Base-by-base conservation (phyloP, 2,113 vertebrate species). In the Cervus canadensis region DNA sequence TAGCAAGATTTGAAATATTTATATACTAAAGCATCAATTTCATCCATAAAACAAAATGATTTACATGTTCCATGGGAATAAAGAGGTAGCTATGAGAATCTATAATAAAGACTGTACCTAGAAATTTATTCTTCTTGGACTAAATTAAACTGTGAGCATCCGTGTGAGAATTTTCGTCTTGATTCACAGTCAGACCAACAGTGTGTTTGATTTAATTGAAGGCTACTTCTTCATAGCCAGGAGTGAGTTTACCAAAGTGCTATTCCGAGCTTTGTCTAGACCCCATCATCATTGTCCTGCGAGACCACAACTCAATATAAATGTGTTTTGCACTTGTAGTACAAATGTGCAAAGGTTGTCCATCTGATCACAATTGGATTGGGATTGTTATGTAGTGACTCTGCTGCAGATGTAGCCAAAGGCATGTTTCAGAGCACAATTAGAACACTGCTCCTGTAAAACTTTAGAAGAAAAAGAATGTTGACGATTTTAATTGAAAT, bases 1-100 rank as follows among this genome's bases (percentile, higher is more conserved):
- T 56, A 87, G 25, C 60, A 89, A 90, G 62, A 54, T 62, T 95
- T 96, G 78, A 94, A 88, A 95, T 74, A 79, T 57, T 92, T 94
- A 82, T 71, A 21, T 17, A 62, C 12, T 87, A 85, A 95, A 97
- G 67, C 79, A 36, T 33, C 9, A n/a, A 76, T 91, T 97, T 86
- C n/a, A 95, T 54, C 67, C 57, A 87, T 81, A 67, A 13, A 84
- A 93, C 40, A 85, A 94, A 90, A 85, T 86, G 52, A 93, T 89
- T 85, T 84, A 40, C 13, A 45, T 57, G 45, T 54, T 57, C 26
- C 48, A 40, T 26, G 17, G n/a, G 76, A 91, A 43, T 95, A 78
- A 85, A 82, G 36, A 71, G 13, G 52, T 54, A 57, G 11, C 8
- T 25, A 6, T 89, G 9, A 71, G 10, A 87, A 74, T 81, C 82